phyloP scores from a whole-genome alignment of 2,797 vertebrate species.

The Novumbra hubbsi region DNA sequence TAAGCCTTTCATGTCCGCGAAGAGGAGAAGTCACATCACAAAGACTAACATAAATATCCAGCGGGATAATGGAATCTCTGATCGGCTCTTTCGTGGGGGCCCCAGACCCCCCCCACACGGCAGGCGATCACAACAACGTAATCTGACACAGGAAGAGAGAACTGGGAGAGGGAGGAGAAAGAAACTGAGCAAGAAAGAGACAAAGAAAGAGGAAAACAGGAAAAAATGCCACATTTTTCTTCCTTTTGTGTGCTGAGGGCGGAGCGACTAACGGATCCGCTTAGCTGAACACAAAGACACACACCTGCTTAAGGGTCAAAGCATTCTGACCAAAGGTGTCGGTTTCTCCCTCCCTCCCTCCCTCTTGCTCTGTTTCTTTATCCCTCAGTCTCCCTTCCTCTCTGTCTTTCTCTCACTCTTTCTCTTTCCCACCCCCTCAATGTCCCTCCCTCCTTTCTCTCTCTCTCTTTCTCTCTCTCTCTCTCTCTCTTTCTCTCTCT shows the following conservation, averaged over 20 bases:
- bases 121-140: conserved; percentile 34
- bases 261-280: conserved; percentile 49
- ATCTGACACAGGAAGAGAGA: conserved; percentile 42
- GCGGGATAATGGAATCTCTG: conserved; percentile 46
- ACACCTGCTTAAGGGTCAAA: conserved; percentile 49
- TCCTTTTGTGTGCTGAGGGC: conserved; percentile 7
- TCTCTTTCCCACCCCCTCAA: too few species aligned
- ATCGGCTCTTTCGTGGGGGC: conserved; percentile 46
- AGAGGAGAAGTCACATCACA: conserved; percentile 54
- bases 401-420: too few species aligned
- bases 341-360: conserved; percentile 1
- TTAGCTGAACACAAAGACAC: conserved; percentile 32
- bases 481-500: too few species aligned
- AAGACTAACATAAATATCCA: conserved; percentile 36
- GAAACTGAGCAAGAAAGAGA: conserved; percentile 25
- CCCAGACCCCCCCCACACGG: conserved; percentile 40
- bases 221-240: conserved; percentile 39
- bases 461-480: not conserved
- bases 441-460: conserved; percentile 14
- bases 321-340: conserved; percentile 7
- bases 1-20: conserved; percentile 47
- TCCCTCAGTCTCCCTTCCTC: too few species aligned
- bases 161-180: conserved; percentile 41
- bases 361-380: not conserved
- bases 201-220: not conserved